Base-by-base conservation (phyloP, 1,140 invertebrate species). In the Pseudoatta argentina region DNA sequence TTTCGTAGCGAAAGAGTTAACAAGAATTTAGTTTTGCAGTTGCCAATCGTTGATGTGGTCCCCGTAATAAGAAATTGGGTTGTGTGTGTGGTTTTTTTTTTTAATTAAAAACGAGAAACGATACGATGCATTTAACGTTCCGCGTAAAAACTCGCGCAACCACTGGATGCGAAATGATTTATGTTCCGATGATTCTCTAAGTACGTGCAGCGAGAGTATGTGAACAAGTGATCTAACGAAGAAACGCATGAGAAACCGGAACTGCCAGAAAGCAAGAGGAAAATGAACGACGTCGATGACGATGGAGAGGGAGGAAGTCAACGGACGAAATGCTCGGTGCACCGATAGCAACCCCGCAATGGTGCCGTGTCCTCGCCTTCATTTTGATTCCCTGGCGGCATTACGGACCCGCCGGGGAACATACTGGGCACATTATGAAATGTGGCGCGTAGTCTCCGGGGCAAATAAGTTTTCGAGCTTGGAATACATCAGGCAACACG, bases 401-500 rank as follows among this genome's bases (percentile, higher is more conserved):
- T 90, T 78, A 89, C 69, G 86, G 67, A 63, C 48, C 89, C 72
- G 48, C 34, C 34, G 10, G 83, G 81, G 82, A 63, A 72, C 87
- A 86, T 88, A 91, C 86, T 83, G 87, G 78, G 87, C 87, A 89
- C 87, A 93, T 93, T 93, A 92, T 93, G 91, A 93, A 93, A 93
- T 93, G 92, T 91, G 86, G 85, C 78, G 75, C 82, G 67, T 64
- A 85, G 87, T 91, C 90, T 89, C 91, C 66, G 44, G 91, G 90
- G 91, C 86, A 92, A 90, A 92, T 93, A 93, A 93, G 91, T 93
- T 93, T 85, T 91, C 87, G 86, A 88, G 86, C 81, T 81, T 77
- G 75, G 88, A 94, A 91, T 92, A 92, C 88, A 91, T 91, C 88
- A 91, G 92, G 93, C 93, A 94, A 94, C 93, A 94, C 92, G 93